phyloP scores from a whole-genome alignment of 2,797 vertebrate genomes.

The Anabas testudineus region DNA sequence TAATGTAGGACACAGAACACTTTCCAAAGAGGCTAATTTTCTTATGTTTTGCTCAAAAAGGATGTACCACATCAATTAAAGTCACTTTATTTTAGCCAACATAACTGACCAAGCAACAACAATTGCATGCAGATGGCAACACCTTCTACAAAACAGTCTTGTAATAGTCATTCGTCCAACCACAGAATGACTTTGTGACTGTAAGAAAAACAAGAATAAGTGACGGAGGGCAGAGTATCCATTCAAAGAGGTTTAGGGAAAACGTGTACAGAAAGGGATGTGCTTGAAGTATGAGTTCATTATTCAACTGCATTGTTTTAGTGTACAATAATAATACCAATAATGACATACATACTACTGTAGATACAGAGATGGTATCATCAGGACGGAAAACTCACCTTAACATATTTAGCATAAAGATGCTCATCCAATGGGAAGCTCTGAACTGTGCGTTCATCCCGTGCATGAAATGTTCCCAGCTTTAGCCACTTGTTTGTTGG shows the following conservation, averaged over 20 bases:
- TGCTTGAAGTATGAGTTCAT: not conserved
- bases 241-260: conserved; percentile 15
- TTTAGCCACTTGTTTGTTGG: conserved; percentile 98
- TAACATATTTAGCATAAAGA: conserved; percentile 98
- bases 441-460: conserved; percentile 96
- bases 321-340: no score
- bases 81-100: not conserved
- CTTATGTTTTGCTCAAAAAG: not conserved
- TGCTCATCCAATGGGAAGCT: conserved; percentile 98
- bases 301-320: not conserved
- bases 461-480: conserved; percentile 95
- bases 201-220: not conserved
- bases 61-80: not conserved
- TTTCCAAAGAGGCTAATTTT: not conserved
- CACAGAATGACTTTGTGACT: not conserved
- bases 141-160: not conserved
- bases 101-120: not conserved
- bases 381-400: conserved; percentile 83
- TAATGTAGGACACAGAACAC: not conserved
- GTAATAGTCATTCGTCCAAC: not conserved
- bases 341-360: no score
- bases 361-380: not conserved
- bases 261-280: conserved; percentile 5
- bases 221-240: not conserved
- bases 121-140: not conserved